Evolutionary conservation across 1,140 invertebrate species (phyloP), one percentile per base, ranked within the genome.

Genomic region (Coptotermes formosanus): DNA sequence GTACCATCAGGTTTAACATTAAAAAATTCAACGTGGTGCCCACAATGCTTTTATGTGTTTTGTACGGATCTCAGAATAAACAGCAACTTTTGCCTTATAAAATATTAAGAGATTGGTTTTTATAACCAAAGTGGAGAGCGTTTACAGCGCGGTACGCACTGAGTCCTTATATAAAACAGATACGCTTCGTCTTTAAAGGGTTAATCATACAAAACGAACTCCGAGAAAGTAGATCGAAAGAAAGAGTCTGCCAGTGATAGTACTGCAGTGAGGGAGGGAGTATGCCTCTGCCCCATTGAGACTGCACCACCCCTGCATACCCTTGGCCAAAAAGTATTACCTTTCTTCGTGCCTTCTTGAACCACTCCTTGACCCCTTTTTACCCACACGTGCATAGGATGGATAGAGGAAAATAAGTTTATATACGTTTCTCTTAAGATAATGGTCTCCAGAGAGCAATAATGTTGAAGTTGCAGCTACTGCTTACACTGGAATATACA

Each of bases 361-460:
- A 8, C 11, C 64, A 75, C 64, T 12, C 64, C 9, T 23, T 64
- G 64, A 14, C 64, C 16, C 9, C 64, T 75, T 75, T 48, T 75
- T 75, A 75, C 64, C n/a, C 4, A 75, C 9, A 75, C 64, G 64
- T 75, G 64, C 64, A 75, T 25, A 75, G 64, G 64, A 75, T 30
- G 64, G 25, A n/a, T 75, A 75, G 64, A 75, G 25, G 64, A 75
- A 55, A 75, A 75, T n/a, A 75, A 75, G 64, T 75, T 75, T 75
- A 75, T 75, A 75, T 30, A 11, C 64, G 64, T 75, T 75, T 75
- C 64, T 16, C 64, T 75, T 75, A 75, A 75, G 64, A 75, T 75
- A 75, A 75, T 75, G 64, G 64, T 30, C 64, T 14, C 64, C 6
- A 30, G 64, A 30, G 25, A 30, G 64, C 64, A 75, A 75, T 75